These are phyloP conservation scores for Sphaeridia pumilis DNA, from an alignment of 2,888 invertebrate genomes.

Conservation along the genomic window DNA sequence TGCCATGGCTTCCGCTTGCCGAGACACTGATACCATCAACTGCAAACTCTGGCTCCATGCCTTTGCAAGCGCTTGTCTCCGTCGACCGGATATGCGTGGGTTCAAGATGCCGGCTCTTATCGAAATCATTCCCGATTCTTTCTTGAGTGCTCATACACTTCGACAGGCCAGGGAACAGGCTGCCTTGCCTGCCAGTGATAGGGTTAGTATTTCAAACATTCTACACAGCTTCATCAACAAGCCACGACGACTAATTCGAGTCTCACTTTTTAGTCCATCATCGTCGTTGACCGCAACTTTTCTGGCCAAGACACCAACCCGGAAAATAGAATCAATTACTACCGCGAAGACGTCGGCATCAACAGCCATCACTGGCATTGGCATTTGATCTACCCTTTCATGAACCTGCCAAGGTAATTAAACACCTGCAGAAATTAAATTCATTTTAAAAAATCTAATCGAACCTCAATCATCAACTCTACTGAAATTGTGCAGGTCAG, in stretches of 20 bases:
- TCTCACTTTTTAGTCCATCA: conserved; percentile 27
- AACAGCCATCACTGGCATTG: conserved; percentile 87
- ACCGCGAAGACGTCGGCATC: conserved; percentile 42
- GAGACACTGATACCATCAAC: conserved; percentile 45
- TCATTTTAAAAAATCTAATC: neutral
- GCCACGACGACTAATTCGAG: no score
- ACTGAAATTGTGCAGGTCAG: conserved; percentile 35
- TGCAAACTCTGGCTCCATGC: conserved; percentile 70
- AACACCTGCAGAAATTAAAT: neutral
- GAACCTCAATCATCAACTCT: neutral
- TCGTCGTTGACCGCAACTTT: conserved; percentile 43
- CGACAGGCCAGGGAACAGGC: conserved; percentile 21
- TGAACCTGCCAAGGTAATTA: conserved; percentile 43
- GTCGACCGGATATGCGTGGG: conserved; percentile 53
- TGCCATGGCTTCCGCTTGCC: conserved; percentile 56
- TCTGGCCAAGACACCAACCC: conserved; percentile 62
- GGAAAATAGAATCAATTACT: conserved; percentile 57
- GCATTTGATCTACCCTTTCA: conserved; percentile 77
- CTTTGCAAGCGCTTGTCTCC: conserved; percentile 60
- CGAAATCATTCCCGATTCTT: conserved; percentile 70
- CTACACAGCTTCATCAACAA: neutral
- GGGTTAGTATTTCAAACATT: conserved; percentile 12
- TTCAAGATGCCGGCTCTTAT: conserved; percentile 59
- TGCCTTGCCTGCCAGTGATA: conserved; percentile 17
- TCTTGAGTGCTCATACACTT: conserved; percentile 38